Conservation (phyloP, 2,888 invertebrate genomes). For the Pediacus dermestoides region DNA sequence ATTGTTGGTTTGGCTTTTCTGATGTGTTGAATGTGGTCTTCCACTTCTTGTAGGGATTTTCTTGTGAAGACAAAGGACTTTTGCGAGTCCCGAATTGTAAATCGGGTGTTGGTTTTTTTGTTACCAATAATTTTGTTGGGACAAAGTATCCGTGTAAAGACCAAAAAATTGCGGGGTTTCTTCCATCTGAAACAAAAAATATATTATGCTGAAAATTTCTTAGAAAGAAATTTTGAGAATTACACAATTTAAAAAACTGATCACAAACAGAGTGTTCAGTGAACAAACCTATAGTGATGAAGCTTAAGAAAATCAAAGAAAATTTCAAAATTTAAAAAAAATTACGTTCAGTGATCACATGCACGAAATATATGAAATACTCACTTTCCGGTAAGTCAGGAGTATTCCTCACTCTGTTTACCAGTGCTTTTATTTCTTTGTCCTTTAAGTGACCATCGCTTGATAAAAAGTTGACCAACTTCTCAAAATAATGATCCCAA, state of each 20-base stretch:
- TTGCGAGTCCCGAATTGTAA: background rate
- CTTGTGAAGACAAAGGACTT: background rate
- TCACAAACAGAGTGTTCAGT: no score
- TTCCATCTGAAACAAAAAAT: no score
- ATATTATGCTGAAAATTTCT: no score
- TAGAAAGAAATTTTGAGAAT: no score
- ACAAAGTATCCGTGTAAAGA: slow-evolving; percentile 1
- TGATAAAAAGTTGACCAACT: background rate
- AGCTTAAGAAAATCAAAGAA: no score
- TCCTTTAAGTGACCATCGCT: background rate
- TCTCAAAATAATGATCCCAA: background rate
- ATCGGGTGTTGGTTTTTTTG: background rate
- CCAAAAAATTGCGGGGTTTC: background rate
- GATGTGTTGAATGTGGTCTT: background rate
- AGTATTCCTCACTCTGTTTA: background rate
- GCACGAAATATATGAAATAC: background rate
- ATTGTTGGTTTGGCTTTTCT: background rate
- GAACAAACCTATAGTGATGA: no score
- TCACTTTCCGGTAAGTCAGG: background rate
- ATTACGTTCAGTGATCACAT: background rate
- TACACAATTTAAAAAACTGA: no score
- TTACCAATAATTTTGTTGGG: background rate
- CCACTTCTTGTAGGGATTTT: slow-evolving; percentile 1
- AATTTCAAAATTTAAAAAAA: background rate
- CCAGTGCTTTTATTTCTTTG: background rate